Base-by-base conservation (phyloP, 2,113 vertebrate genomes). In the Mugil cephalus region DNA sequence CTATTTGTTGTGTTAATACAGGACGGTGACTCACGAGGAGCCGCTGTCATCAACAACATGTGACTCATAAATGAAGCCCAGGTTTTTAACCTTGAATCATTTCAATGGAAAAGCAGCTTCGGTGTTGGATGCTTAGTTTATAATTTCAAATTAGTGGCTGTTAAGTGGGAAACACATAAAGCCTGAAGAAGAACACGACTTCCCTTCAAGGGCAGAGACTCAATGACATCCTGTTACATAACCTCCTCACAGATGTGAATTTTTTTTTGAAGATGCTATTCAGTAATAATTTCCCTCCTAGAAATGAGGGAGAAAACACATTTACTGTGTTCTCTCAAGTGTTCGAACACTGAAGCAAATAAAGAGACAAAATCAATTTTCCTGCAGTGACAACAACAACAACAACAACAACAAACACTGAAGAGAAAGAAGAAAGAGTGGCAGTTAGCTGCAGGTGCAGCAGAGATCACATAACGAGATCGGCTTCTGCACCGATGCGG, bases 191-290 rank as follows among this genome's bases (percentile, higher is more conserved):
- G 46, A 74, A 55, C 48, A 43, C 21, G 18, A 60, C 66, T 75
- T 72, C 36, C 50, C 61, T 76, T 79, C 87, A 88, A 89, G 87
- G 86, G 87, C 86, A 82, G 52, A 65, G 58, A 65, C 56, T 81
- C 74, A 78, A 66, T 80, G 79, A 80, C 77, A 43, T 54, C 46
- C 54, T 11, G 72, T 87, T 91, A 87, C 65, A 59, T 77, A 86
- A 87, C 43, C 67, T 56, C 70, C 73, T 81, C 52, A 24, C 67
- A 84, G 84, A 79, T n/a, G 21, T 45, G 52, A 80, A 68, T 40
- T 66, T 52, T 55, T 75, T 54, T 13, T 60, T 45, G 38, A 52
- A 77, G 43, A 63, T 46, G 74, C 4, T 65, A 53, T 76, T 80
- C 46, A 53, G 45, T 52, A 52, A 72, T 19, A 24, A 21, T 71